Evolutionary conservation across 2,888 invertebrate genomes (phyloP), one percentile per base, ranked within the genome.

Genomic region (Lacanobia oleracea): DNA sequence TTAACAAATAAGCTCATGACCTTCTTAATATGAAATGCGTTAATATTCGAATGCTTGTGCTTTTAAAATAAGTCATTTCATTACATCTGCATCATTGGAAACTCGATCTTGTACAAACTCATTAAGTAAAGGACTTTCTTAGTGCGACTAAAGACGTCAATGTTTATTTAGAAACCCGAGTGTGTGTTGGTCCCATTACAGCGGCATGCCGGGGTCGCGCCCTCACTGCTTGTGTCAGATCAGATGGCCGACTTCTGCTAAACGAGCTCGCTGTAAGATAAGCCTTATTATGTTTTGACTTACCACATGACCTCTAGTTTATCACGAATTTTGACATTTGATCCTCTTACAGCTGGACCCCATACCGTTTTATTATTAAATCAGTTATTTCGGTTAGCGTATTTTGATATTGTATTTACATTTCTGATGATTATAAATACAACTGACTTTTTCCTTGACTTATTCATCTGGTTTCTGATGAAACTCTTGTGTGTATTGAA

Each of bases 221-320:
- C 85, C 85, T 82, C 82, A 70, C 83, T 80, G 67, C 84, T 82
- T 67, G 83, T 85, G 86, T 85, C 87, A 86, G 90, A 90, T 93
- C 92, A 88, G 83, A 89, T 94, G 92, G 86, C 93, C 91, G 89
- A 89, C 84, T 93, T 93, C 92, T 89, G 88, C 84, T 87, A 86
- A 92, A 88, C 85, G 85, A 85, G 84, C 87, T 83, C 86, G 76
- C 77, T 87, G 87, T 88, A 88, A 92, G 91, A 92, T 92, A 92
- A 93, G 81, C 83, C 82, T 86, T 87, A 82, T 86, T 84, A 81
- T 92, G 91, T 93, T 93, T 90, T 91, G 91, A 89, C 88, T 91
- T 86, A 84, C 85, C 87, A 86, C 80, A 78, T 89, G 91, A 91
- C 91, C 90, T 92, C 90, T 88, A 83, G 79, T 84, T 90, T 90